Percentiles rank a stretch among this genome's conserved stretches.
Evolutionary conservation across 2,113 vertebrate species (phyloP).

Genomic region (Pipa parva): DNA sequence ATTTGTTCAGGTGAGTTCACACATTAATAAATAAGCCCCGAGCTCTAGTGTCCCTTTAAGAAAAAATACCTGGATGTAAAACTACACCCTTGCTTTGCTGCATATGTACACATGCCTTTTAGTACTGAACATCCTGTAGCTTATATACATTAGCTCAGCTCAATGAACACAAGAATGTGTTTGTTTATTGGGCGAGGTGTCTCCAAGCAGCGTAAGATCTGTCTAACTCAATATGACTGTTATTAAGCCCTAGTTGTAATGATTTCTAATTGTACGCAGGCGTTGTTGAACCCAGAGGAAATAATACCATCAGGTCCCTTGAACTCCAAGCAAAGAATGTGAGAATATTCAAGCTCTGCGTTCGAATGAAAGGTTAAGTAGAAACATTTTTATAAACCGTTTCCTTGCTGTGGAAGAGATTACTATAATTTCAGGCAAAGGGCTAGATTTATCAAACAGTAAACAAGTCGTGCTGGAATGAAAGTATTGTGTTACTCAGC

Average conservation of each 20-base stretch:
- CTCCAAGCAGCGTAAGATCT: conserved; percentile 19
- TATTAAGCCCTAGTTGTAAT: not conserved
- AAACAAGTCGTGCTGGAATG: not conserved
- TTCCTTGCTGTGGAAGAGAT: not conserved
- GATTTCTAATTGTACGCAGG: not conserved
- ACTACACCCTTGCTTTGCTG: too few relatives aligned
- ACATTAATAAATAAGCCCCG: too few relatives aligned
- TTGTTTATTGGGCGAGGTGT: conserved; percentile 30
- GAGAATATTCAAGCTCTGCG: not conserved
- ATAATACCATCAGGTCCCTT: not conserved
- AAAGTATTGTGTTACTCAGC: not conserved
- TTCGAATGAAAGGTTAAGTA: conserved; percentile 26
- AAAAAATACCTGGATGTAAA: too few relatives aligned
- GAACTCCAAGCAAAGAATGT: conserved; percentile 2
- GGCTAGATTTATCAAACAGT: not conserved
- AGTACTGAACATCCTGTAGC: not conserved
- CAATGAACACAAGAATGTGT: too few relatives aligned
- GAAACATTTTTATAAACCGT: conserved; percentile 1
- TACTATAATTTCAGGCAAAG: not conserved
- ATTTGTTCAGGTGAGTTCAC: too few relatives aligned
- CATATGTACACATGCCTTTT: not conserved
- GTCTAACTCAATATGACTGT: not conserved
- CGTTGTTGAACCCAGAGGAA: not conserved
- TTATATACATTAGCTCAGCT: not conserved
- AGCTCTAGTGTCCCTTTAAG: too few relatives aligned